Percentiles rank a stretch among this genome's conserved stretches.
Evolutionary conservation across 2,797 vertebrate species (phyloP).

Genomic region (Periparus ater): DNA sequence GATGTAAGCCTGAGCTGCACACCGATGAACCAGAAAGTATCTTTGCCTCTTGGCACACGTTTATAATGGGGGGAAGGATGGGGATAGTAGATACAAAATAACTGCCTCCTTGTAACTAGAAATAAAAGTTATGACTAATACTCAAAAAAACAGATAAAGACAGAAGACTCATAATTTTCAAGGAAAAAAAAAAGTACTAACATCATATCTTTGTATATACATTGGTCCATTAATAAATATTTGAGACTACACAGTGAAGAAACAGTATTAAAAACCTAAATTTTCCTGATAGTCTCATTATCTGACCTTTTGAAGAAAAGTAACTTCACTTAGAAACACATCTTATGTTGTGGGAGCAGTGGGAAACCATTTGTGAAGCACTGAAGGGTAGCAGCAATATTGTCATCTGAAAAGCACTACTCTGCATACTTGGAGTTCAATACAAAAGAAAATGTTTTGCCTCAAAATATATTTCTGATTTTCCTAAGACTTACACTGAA

Average conservation of each 20-base stretch:
- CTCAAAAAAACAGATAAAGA: not conserved
- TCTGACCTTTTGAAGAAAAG: not conserved
- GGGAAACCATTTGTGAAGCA: not conserved
- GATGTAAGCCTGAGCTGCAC: not conserved
- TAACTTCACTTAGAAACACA: not conserved
- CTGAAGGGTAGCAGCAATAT: not conserved
- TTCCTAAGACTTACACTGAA: not conserved
- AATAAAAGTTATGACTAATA: not conserved
- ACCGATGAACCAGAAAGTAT: not conserved
- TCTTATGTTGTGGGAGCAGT: not conserved
- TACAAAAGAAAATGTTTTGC: not conserved
- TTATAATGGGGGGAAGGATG: accelerated
- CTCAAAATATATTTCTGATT: not conserved
- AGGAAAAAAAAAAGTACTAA: not conserved
- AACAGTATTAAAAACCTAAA: not conserved
- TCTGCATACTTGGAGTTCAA: not conserved
- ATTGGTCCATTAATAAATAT: not conserved
- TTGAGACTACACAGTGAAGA: not conserved
- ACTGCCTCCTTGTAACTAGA: not conserved
- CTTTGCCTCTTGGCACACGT: not conserved
- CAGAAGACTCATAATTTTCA: not conserved
- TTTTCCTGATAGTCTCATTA: not conserved
- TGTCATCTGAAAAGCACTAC: not conserved
- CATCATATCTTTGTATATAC: accelerated
- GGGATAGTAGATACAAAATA: not conserved